Evolutionary conservation across 2,888 invertebrate species (phyloP).

Genomic region (Netelia melanura): DNA sequence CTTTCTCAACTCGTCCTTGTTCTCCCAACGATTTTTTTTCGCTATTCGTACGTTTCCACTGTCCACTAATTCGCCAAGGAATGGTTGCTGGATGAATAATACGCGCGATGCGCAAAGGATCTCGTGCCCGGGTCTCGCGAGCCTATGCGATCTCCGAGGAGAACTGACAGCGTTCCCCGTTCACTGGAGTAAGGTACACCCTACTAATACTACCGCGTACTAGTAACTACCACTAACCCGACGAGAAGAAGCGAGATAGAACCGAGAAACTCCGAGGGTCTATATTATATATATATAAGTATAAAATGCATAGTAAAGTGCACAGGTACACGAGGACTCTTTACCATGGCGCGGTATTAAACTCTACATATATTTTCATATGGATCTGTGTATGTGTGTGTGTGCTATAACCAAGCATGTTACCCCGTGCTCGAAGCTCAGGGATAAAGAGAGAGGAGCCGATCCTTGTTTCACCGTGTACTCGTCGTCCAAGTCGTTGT

Average conservation of each 20-base stretch:
- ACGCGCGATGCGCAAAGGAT: conserved; percentile 65
- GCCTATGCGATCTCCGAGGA: conserved; percentile 77
- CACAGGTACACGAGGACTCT: conserved; percentile 29
- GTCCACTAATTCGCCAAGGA: neutral
- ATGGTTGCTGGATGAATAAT: conserved; percentile 11
- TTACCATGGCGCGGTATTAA: conserved; percentile 10
- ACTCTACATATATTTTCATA: neutral
- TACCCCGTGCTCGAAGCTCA: conserved; percentile 40
- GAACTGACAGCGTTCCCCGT: conserved; percentile 81
- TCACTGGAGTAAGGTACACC: conserved; percentile 81
- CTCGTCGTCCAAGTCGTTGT: conserved; percentile 25
- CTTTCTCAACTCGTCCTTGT: neutral
- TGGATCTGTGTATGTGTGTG: neutral
- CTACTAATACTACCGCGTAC: conserved; percentile 71
- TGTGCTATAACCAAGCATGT: conserved; percentile 35
- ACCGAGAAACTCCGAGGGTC: conserved; percentile 3
- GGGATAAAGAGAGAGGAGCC: conserved; percentile 50
- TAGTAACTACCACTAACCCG: conserved; percentile 73
- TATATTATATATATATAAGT: conserved; percentile 10
- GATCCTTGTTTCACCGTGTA: conserved; percentile 14
- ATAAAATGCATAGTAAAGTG: conserved; percentile 52
- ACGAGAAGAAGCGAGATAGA: conserved; percentile 51
- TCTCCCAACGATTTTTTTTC: neutral
- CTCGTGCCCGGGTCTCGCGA: conserved; percentile 76
- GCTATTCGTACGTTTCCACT: neutral